Evolutionary conservation across 2,797 vertebrate genomes (phyloP), one percentile per base, ranked within the genome.

Genomic region (Poecilia wingei): DNA sequence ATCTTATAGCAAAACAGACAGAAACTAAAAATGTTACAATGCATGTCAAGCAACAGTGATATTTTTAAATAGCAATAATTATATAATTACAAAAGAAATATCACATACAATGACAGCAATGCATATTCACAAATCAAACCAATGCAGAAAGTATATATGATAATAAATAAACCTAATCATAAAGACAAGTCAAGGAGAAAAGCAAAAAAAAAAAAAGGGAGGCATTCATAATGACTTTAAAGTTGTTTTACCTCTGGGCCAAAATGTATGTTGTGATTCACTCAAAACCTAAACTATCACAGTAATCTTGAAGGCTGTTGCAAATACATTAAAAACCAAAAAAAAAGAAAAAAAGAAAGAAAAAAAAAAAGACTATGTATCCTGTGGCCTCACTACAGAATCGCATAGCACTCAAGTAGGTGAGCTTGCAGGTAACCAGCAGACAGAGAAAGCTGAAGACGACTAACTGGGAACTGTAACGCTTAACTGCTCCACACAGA

Each of bases 161-260:
- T 94, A 96, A 96, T 96, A 96, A 96, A 96, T 96, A 96, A 96
- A 93, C 89, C 95, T 91, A 91, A 91, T 81, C 86, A 89, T 93
- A 94, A 93, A 94, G 93, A 93, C 89, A 89, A 89, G 83, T 89
- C 74, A 84, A 87, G 83, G 83, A 59, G 82, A 82, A 88, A 84
- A 85, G 72, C 84, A 82, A 79, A n/a, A n/a, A 76, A 76, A 76
- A 77, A 76, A 76, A 76, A 77, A 76, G 70, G 75, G 81, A 79
- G 77, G 79, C 13, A 45, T 87, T 57, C 77, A 84, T 85, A 75
- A 87, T 85, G 74, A 92, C 88, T 90, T 91, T 74, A 81, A 88
- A 86, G 74, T 77, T 90, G 91, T 83, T 84, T 41, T 82, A 90
- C 81, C 86, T 94, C 84, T 86, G 82, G 91, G 90, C 88, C 86